Base-by-base conservation (phyloP, 2,888 invertebrate genomes). In the Nomada ferruginata region DNA sequence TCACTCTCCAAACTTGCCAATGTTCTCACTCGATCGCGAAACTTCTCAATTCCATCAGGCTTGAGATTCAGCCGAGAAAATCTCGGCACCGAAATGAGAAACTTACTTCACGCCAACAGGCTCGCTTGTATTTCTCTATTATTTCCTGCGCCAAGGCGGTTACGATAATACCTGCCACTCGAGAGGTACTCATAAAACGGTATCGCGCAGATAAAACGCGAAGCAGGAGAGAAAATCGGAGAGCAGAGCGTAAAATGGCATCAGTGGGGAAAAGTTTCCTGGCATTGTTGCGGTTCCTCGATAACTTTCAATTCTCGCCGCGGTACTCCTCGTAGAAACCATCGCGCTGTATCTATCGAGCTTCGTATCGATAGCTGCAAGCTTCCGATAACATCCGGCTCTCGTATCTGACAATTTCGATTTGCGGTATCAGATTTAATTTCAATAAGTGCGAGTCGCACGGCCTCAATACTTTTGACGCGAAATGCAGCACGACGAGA, bases 391-490 rank as follows among this genome's bases (percentile, higher is more conserved):
- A 63, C 11, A 26, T 60, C 52, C 50, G 2, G 59, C 23, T 2
- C 23, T 9, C 44, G 57, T 74, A 42, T 64, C 66, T 20, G 66
- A 36, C 13, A 55, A 63, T 74, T 65, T 44, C 68, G 73, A 71
- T 63, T 69, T 13, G 26, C 5, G 65, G 18, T 76, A 79, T 84
- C 65, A 59, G 70, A 78, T 83, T 83, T 83, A 63, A 85, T 85
- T 82, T 85, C 74, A 63, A 75, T 83, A 75, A 80, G 82, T 69
- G 69, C 63, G 20, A 26, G 7, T 59, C 9, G n/a, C 20, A 42
- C 47, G 50, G 18, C 65, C 10, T 47, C 59, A 42, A 69, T 68
- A 69, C 59, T 60, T 75, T 73, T 69, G 73, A 53, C 73, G 44
- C 42, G 18, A 23, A 71, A 29, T 55, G 61, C 55, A 47, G 61